Conservation (phyloP, 2,113 vertebrate species). For the Limanda limanda region DNA sequence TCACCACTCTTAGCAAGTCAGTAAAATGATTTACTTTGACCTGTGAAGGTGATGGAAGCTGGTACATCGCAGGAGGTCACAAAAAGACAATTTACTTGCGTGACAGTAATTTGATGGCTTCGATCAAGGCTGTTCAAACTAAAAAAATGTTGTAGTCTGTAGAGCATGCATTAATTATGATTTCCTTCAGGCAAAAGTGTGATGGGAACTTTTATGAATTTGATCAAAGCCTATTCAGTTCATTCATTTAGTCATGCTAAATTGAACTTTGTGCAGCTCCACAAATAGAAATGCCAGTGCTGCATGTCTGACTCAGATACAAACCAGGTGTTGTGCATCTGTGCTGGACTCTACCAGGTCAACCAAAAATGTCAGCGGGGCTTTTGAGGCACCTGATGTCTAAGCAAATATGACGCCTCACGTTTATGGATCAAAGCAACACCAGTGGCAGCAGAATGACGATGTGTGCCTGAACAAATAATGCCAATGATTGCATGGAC, state of each 20-base stretch:
- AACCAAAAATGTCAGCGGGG: constrained; percentile 26
- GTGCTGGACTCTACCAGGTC: constrained; percentile 23
- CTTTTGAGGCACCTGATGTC: constrained; percentile 23
- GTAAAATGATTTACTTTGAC: background rate
- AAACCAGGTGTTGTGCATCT: constrained; percentile 17
- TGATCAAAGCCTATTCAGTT: constrained; percentile 3
- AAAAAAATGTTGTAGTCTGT: constrained; percentile 1
- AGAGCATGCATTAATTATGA: constrained; percentile 10
- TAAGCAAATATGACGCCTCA: constrained; percentile 16
- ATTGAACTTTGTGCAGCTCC: background rate
- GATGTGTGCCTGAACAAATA: constrained; percentile 33
- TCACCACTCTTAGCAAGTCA: background rate
- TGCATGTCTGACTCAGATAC: background rate
- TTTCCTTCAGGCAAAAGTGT: constrained; percentile 1
- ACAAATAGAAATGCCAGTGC: constrained; percentile 5
- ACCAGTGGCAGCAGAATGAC: constrained; percentile 39
- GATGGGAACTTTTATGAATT: background rate
- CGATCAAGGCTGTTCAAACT: background rate
- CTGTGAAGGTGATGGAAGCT: background rate
- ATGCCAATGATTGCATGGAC: constrained; percentile 56
- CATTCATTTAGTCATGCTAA: background rate
- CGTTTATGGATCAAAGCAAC: constrained; percentile 48
- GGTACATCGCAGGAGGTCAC: background rate
- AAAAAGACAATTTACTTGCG: background rate
- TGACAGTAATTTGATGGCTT: background rate